phyloP scores from a whole-genome alignment of 2,888 invertebrate species.

The Leptura quadrifasciata region DNA sequence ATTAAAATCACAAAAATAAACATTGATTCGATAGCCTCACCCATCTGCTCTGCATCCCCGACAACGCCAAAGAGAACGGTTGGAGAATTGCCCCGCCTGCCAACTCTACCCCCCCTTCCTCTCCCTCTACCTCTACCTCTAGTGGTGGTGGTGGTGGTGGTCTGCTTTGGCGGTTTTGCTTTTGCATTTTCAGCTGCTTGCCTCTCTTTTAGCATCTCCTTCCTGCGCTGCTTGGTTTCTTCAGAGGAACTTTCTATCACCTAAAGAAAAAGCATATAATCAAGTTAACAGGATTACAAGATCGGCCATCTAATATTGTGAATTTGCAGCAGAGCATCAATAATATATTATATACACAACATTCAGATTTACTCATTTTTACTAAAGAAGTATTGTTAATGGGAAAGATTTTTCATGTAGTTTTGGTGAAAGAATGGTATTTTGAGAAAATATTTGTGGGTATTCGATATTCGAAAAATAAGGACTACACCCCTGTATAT shows the following conservation, averaged over 20 bases:
- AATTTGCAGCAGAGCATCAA: too few species aligned
- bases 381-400: too few species aligned
- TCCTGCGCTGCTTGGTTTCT: slow-evolving; percentile 77
- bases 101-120: slow-evolving; percentile 16
- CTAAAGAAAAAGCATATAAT: slow-evolving; percentile 81
- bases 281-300: too few species aligned
- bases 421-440: too few species aligned
- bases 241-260: slow-evolving; percentile 79
- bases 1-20: too few species aligned
- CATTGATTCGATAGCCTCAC: background rate
- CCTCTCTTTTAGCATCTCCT: slow-evolving; percentile 73
- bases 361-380: too few species aligned
- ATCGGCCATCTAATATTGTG: too few species aligned
- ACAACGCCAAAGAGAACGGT: background rate
- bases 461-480: too few species aligned
- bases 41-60: background rate
- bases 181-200: slow-evolving; percentile 41
- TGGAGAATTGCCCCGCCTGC: background rate
- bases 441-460: too few species aligned
- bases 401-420: too few species aligned
- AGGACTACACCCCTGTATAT: too few species aligned
- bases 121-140: slow-evolving; percentile 1
- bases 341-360: too few species aligned
- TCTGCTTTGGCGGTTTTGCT: background rate
- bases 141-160: background rate